Evolutionary conservation across 2,113 vertebrate genomes (phyloP), one percentile per base, ranked within the genome.

Genomic region (Aythya baeri): DNA sequence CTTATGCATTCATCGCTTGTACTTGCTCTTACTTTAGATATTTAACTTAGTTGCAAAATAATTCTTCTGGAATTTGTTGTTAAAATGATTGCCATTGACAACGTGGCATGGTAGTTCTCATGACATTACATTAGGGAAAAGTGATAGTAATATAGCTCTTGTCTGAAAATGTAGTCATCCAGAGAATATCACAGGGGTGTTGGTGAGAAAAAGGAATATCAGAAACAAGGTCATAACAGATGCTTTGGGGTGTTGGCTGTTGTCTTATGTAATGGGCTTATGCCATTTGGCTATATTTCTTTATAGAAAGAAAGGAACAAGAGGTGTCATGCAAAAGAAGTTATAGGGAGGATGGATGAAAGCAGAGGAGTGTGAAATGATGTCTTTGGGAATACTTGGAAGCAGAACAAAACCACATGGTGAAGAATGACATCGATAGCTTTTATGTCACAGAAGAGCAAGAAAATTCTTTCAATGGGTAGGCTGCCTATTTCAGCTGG

Each of bases 21-120:
- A 65, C 77, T 92, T 89, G 38, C 52, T 78, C 50, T 88, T 90
- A 88, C 73, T 93, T 93, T 38, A 91, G 82, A 49, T 77, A 63
- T 70, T 91, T 92, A 74, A 92, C 83, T 92, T 76, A 84, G 78
- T 91, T 88, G 38, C 27, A 86, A 90, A 93, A 77, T 73, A 86
- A 52, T 93, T 71, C 9, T 88, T 55, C 7, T 7, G 93, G 63
- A 71, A 77, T 88, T 92, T 89, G 38, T 86, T 86, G 71, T 62
- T 83, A 50, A 52, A 83, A 50, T 88, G 92, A 88, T 94, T 92
- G 55, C n/a, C 4, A 8, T 86, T 94, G 82, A 92, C 92, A 91
- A 92, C 31, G 44, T 6, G 2, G 49, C 36, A 91, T 80, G 18
- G 29, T 91, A 75, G 68, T 81, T 92, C 82, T 91, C 71, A 92